Percentiles rank a stretch among this genome's conserved stretches.
phyloP scores from a whole-genome alignment of 2,113 vertebrate genomes.

The Morone saxatilis region DNA sequence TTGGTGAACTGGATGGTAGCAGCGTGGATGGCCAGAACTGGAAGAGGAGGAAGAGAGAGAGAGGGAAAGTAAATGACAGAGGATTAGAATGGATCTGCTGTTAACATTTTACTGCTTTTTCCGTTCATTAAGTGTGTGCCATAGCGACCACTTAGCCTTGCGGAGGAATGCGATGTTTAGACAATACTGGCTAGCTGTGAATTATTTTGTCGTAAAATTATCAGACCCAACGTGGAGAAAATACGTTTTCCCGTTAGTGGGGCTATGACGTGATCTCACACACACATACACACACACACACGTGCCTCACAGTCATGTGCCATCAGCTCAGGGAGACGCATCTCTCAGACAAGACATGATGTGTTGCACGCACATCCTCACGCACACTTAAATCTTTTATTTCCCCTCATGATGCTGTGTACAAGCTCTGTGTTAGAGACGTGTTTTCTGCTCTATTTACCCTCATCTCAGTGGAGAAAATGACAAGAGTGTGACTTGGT shows the following conservation, averaged over 20 bases:
- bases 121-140: constrained; percentile 70
- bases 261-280: background rate
- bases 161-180: constrained; percentile 72
- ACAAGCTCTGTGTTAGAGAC: constrained; percentile 21
- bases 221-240: constrained; percentile 32
- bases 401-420: constrained; percentile 11
- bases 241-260: constrained; percentile 18
- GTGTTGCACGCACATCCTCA: constrained; percentile 34
- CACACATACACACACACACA: too few species aligned
- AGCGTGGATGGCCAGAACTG: constrained; percentile 80
- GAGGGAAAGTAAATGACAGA: constrained; percentile 51
- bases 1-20: constrained; percentile 90
- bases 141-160: constrained; percentile 54
- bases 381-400: constrained; percentile 57
- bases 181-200: constrained; percentile 63
- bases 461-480: constrained; percentile 26
- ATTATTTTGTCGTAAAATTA: constrained; percentile 69
- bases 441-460: constrained; percentile 67
- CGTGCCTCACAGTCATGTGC: constrained; percentile 18
- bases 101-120: constrained; percentile 77
- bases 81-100: constrained; percentile 60
- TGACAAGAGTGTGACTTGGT: background rate
- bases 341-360: constrained; percentile 32
- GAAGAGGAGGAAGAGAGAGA: constrained; percentile 1
- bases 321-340: constrained; percentile 23